A percentile compares a stretch with the other conserved stretches of the same genome.
These are phyloP conservation scores for Nemoura dubitans DNA, from an alignment of 2,888 invertebrate species.

Conservation along the genomic window DNA sequence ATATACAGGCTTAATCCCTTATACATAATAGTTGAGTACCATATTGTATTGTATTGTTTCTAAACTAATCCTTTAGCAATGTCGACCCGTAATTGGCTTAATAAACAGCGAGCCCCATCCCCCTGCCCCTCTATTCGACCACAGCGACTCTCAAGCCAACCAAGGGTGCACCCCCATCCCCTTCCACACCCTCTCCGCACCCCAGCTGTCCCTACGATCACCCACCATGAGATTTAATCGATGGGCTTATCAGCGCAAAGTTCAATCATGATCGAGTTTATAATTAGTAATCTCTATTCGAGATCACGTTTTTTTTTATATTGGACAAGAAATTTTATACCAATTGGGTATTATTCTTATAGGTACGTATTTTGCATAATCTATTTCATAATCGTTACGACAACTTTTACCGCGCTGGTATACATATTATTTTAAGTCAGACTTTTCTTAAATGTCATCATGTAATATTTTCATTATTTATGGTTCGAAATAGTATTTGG, in stretches of 20 bases:
- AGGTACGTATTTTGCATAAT: not conserved
- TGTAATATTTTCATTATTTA: not conserved
- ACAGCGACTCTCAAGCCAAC: slow-evolving; percentile 13
- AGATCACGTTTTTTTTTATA: not conserved
- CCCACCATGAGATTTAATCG: not conserved
- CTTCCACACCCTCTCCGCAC: not conserved
- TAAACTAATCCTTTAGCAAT: slow-evolving; percentile 30
- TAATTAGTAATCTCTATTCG: not conserved
- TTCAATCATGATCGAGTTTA: not conserved
- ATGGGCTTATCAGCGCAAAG: slow-evolving; percentile 7
- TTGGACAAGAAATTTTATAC: not conserved
- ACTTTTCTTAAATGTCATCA: not conserved
- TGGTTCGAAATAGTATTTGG: not conserved
- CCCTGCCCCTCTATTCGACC: not conserved
- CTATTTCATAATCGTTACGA: not conserved
- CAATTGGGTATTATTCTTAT: not conserved
- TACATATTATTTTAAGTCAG: not conserved
- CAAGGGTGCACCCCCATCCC: not conserved
- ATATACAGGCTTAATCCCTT: slow-evolving; percentile 2
- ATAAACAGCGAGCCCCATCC: slow-evolving; percentile 25
- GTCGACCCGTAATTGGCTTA: slow-evolving; percentile 37
- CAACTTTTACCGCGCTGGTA: not conserved
- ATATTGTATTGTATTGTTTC: slow-evolving; percentile 35
- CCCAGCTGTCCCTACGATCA: not conserved
- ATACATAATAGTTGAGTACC: not conserved